phyloP scores from a whole-genome alignment of 2,113 vertebrate genomes.

The Calidris pygmaea region DNA sequence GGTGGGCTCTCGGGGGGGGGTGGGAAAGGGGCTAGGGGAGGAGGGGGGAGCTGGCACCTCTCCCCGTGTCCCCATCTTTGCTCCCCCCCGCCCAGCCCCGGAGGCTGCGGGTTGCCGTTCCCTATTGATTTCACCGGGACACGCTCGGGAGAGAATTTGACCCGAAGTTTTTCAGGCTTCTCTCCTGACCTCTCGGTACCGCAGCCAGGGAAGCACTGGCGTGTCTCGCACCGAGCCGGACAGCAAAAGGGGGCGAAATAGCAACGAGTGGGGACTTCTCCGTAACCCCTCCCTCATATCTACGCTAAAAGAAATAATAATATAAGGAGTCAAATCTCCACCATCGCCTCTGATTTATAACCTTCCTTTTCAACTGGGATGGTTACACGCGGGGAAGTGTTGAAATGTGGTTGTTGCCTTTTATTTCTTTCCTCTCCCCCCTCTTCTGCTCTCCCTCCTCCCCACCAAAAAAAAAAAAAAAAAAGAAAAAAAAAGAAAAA shows the following conservation, averaged over 20 bases:
- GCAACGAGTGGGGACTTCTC: not conserved
- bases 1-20: not conserved
- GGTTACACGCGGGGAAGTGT: not conserved
- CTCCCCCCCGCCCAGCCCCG: too few species aligned
- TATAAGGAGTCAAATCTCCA: not conserved
- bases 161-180: not conserved
- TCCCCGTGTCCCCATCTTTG: not conserved
- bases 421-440: not conserved
- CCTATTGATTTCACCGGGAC: not conserved
- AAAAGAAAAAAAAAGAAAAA: accelerated
- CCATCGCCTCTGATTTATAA: slow-evolving; percentile 18
- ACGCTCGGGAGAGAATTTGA: not conserved
- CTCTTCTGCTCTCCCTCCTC: not conserved
- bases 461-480: not conserved
- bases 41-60: not conserved
- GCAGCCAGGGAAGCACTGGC: not conserved
- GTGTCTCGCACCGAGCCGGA: not conserved
- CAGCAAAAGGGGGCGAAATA: not conserved
- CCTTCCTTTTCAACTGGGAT: not conserved
- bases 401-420: slow-evolving; percentile 12
- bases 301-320: not conserved
- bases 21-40: not conserved
- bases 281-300: slow-evolving; percentile 3
- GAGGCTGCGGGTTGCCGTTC: not conserved
- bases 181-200: not conserved